Evolutionary conservation across 2,888 invertebrate species (phyloP), one percentile per base, ranked within the genome.

Genomic region (Megastigmus dorsalis): DNA sequence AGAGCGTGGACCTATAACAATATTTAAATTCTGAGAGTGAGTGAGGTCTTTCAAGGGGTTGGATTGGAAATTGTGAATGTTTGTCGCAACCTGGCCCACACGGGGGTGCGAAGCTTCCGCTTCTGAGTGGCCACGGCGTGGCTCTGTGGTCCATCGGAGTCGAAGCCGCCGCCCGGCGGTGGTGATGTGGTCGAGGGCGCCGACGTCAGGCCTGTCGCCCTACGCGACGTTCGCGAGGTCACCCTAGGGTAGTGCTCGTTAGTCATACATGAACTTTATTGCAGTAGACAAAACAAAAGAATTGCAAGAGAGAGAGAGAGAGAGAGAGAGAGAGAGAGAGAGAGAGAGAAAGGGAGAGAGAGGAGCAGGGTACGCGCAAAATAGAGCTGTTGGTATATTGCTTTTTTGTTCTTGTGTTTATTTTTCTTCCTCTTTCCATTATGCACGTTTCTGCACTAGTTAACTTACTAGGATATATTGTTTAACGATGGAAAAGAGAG

Each of bases 61-160:
- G 43, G 23, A 30, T 38, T 65, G 60, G 54, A 57, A 75, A 75
- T 69, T 74, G 75, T 73, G 75, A 90, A 91, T 66, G 52, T 91
- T 89, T 90, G 90, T 88, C 91, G 90, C 90, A 92, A 93, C 91
- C 93, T 92, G 89, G 94, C 93, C 94, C 94, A 94, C 89, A 94
- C 92, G 86, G 94, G 94, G 86, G 94, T 93, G 89, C 94, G 93
- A 88, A 94, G 93, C 84, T 93, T 92, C 89, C 94, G 92, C 90
- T 91, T 92, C 90, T 92, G 93, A 81, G 92, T 90, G 87, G 89
- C 89, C 87, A 86, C 83, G 76, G 83, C 84, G 81, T 82, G 85
- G 82, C 85, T 88, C 88, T 82, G 89, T 88, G 75, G 89, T 84
- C 85, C 85, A 76, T 85, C 86, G 82, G 89, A 72, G 89, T 89